Evolutionary conservation across 1,140 invertebrate species (phyloP), one percentile per base, ranked within the genome.

Genomic region (Pseudobourletiella spinata): DNA sequence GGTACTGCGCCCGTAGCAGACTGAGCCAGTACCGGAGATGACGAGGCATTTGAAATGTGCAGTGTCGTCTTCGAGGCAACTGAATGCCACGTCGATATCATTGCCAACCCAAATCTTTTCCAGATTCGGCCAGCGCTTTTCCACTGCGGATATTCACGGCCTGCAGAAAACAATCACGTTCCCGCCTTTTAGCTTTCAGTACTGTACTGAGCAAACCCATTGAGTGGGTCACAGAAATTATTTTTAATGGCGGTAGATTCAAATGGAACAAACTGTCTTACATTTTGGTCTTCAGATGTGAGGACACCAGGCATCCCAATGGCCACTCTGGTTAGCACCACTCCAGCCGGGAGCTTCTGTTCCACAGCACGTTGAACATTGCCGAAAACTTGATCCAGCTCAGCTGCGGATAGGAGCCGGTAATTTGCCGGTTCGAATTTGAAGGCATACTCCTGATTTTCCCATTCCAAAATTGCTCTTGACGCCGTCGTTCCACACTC

Each of bases 301-400:
- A 61, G 39, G 22, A 66, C 61, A 1, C 65, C 65, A 4, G 65
- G 60, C 65, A 66, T 66, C 18, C 57, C 65, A 46, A 63, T 48
- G 15, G 52, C 65, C 8, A 66, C 26, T 8, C 26, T 29, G 14
- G 30, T 3, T 8, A 55, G 44, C 0, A 0, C 2, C 1, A 35
- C 28, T 8, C 35, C 16, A 39, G 28, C 8, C 8, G 43, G 26
- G 18, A 18, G 48, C 0, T 26, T 16, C 18, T 15, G 6, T 20
- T 28, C 22, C 8, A 54, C 24, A 3, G 28, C 4, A 16, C 8
- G 2, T 16, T 32, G 56, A 29, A 63, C 50, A 16, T 56, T 18
- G 14, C 11, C 2, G 25, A 55, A 56, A 44, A 66, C 62, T 25
- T 26, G n/a, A 16, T 55, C 22, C 3, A 66, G 26, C n/a, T 66